These are phyloP conservation scores for Heliconius erato DNA, from an alignment of 2,888 invertebrate genomes.

Conservation along the genomic window DNA sequence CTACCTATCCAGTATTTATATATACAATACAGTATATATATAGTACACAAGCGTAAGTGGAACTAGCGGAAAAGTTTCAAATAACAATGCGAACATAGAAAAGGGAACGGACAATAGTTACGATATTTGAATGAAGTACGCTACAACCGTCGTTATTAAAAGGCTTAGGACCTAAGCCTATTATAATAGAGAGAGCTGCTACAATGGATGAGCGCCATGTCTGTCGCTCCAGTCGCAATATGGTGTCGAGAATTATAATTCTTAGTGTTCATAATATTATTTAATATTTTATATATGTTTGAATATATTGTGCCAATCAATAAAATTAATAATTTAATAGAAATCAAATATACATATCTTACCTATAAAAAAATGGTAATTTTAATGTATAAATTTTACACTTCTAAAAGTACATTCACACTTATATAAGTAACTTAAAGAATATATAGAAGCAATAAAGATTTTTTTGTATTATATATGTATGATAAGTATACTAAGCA, in stretches of 20 bases:
- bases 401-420: neutral
- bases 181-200: slow-evolving; percentile 39
- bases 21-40: too few relatives aligned
- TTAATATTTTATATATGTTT: neutral
- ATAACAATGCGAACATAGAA: slow-evolving; percentile 18
- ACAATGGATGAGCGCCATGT: slow-evolving; percentile 31
- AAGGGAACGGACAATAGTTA: slow-evolving; percentile 5
- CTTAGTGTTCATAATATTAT: too few relatives aligned
- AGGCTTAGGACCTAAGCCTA: slow-evolving; percentile 46
- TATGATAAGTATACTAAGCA: neutral
- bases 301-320: neutral
- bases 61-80: slow-evolving; percentile 19
- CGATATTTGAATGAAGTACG: slow-evolving; percentile 37
- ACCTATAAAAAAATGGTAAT: neutral
- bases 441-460: neutral
- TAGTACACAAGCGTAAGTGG: slow-evolving; percentile 8
- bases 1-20: neutral
- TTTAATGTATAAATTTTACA: neutral
- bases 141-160: slow-evolving; percentile 39
- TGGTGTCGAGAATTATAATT: neutral
- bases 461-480: neutral
- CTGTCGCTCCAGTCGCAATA: slow-evolving; percentile 11
- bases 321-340: neutral
- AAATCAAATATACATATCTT: too few relatives aligned
- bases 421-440: neutral